These are phyloP conservation scores for Acanthococcus lagerstroemiae DNA, from an alignment of 2,888 invertebrate genomes.

Conservation along the genomic window DNA sequence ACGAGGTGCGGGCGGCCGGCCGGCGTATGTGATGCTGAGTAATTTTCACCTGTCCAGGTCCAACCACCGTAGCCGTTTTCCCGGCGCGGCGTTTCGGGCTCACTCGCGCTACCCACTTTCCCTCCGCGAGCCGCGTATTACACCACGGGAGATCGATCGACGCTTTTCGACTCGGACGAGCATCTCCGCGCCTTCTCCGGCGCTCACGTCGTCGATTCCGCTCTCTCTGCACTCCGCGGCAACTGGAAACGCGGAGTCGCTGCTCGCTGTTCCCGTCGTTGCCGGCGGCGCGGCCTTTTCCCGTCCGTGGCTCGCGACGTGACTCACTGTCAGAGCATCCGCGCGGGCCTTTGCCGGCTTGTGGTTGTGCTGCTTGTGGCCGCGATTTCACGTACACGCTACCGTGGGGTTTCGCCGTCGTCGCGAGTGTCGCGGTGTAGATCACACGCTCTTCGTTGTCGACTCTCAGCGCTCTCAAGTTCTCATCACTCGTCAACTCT, in stretches of 20 bases:
- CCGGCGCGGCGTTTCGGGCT: conserved; percentile 3
- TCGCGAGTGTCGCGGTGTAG: too few species aligned
- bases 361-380: background rate
- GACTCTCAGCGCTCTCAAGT: too few species aligned
- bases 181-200: too few species aligned
- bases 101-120: conserved; percentile 10
- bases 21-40: conserved; percentile 24
- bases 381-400: too few species aligned
- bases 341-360: conserved; percentile 17
- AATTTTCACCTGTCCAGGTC: conserved; percentile 26
- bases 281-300: conserved; percentile 3
- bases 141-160: conserved; percentile 21
- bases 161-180: conserved; percentile 7
- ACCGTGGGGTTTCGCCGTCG: too few species aligned
- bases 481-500: too few species aligned
- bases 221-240: too few species aligned
- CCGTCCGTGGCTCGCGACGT: too few species aligned
- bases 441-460: too few species aligned
- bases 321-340: background rate
- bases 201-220: conserved; percentile 16
- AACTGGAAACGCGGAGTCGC: too few species aligned
- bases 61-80: conserved; percentile 17
- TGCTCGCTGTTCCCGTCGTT: conserved; percentile 12
- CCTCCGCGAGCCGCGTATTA: background rate
- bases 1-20: background rate